phyloP scores from a whole-genome alignment of 2,888 invertebrate genomes.

The Drosophila vallismaia region DNA sequence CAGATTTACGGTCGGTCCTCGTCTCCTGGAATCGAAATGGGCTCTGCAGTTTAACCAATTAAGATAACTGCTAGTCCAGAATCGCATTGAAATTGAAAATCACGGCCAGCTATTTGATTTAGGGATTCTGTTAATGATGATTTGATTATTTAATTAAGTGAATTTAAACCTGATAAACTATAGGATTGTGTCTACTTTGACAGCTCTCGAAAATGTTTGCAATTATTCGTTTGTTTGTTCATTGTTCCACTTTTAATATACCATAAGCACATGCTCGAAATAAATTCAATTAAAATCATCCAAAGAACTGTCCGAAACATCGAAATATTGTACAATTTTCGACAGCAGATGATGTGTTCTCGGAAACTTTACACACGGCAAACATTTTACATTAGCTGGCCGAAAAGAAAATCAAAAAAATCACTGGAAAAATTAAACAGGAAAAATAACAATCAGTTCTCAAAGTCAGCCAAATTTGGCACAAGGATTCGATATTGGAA shows the following conservation, averaged over 20 bases:
- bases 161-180: not conserved
- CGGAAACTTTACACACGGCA: conserved; percentile 55
- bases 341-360: conserved; percentile 45
- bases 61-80: not conserved
- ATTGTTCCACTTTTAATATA: conserved; percentile 21
- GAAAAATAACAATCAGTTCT: conserved; percentile 46
- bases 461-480: conserved; percentile 29
- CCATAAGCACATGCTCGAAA: conserved; percentile 20
- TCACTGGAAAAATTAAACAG: conserved; percentile 3
- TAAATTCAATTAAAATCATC: conserved; percentile 59
- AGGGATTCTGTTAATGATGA: conserved; percentile 2
- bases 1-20: conserved; percentile 9
- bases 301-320: conserved; percentile 49
- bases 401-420: conserved; percentile 37
- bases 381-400: conserved; percentile 53
- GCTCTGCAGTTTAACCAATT: conserved; percentile 14
- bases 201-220: not conserved
- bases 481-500: conserved; percentile 30
- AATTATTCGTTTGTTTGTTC: conserved; percentile 36
- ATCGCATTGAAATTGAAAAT: conserved; percentile 5
- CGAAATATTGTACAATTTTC: conserved; percentile 41
- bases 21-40: conserved; percentile 3
- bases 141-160: conserved; percentile 2
- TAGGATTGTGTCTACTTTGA: not conserved
- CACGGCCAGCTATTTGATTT: conserved; percentile 1